Conservation (phyloP, 2,113 vertebrate species). For the Microtus montanus region DNA sequence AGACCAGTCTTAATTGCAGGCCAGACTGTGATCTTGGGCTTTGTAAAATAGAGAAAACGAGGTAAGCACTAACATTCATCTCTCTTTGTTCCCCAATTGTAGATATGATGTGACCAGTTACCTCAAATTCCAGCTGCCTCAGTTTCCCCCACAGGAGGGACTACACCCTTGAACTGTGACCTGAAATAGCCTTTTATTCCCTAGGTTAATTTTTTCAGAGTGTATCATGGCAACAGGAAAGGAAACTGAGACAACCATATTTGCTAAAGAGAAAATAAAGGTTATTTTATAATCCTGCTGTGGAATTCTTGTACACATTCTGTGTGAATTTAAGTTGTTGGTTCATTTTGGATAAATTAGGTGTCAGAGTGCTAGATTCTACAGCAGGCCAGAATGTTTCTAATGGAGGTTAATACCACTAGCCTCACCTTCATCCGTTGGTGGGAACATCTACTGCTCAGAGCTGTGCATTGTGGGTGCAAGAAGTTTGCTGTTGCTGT, state of each 20-base stretch:
- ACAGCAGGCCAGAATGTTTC: neutral
- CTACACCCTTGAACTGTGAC: neutral
- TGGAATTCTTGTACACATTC: neutral
- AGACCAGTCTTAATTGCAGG: too few relatives aligned
- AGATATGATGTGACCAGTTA: neutral
- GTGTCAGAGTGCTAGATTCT: too few relatives aligned
- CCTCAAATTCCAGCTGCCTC: neutral
- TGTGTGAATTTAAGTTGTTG: neutral
- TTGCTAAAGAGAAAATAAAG: neutral
- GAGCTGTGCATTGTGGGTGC: neutral
- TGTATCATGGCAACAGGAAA: neutral
- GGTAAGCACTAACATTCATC: neutral
- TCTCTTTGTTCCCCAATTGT: neutral
- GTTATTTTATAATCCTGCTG: neutral
- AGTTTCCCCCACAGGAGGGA: neutral
- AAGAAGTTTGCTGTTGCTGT: neutral
- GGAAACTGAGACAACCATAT: too few relatives aligned
- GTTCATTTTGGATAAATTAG: neutral
- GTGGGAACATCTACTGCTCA: neutral
- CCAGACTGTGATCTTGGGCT: neutral
- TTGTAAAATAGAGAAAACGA: neutral
- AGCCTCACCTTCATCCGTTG: too few relatives aligned
- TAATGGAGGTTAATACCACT: neutral
- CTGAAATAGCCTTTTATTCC: neutral
- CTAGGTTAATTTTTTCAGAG: neutral